Evolutionary conservation across 1,140 invertebrate genomes (phyloP), one percentile per base, ranked within the genome.

Genomic region (Charaxes varanes): DNA sequence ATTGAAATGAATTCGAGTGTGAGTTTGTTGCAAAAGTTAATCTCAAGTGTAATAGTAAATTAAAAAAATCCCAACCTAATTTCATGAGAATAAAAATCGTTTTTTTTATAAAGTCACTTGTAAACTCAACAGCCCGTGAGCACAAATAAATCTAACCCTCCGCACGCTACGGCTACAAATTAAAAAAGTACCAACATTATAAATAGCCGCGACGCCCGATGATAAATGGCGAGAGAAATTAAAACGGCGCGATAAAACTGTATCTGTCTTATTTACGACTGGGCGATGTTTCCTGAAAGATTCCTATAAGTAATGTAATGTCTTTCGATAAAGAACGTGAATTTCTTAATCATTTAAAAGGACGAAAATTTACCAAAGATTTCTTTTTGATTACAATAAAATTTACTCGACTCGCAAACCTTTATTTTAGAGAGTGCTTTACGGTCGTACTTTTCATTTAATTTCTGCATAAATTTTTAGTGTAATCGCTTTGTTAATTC

Each of bases 191-290:
- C 56, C 49, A 28, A 47, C 32, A 33, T 53, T 55, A 63, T 52
- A 68, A 72, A 72, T 57, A 58, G 53, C 46, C 38, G 43, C 55
- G 56, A 61, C 58, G 53, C 49, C 54, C 46, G 31, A 81, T 81
- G 77, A 81, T 81, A 64, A 78, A 81, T 78, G 77, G 44, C 14
- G 19, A 53, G 45, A 44, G 61, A 69, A 78, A 78, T 81, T 74
- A 78, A 80, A 78, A 81, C 61, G 64, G 62, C 56, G 52, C 62
- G 77, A 81, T 78, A 81, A 72, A 69, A 67, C 62, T 47, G 47
- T 65, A 65, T 72, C 70, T 70, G 67, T 73, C 65, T 76, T 76
- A 78, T 78, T 77, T 77, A 77, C 53, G 66, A 46, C 46, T 41
- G 16, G n/a, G 38, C 22, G 21, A 35, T 32, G 33, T 23, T 53